Percentiles rank a stretch among this genome's conserved stretches.
These are phyloP conservation scores for Clivina fossor DNA, from an alignment of 2,888 invertebrate genomes.

Conservation along the genomic window DNA sequence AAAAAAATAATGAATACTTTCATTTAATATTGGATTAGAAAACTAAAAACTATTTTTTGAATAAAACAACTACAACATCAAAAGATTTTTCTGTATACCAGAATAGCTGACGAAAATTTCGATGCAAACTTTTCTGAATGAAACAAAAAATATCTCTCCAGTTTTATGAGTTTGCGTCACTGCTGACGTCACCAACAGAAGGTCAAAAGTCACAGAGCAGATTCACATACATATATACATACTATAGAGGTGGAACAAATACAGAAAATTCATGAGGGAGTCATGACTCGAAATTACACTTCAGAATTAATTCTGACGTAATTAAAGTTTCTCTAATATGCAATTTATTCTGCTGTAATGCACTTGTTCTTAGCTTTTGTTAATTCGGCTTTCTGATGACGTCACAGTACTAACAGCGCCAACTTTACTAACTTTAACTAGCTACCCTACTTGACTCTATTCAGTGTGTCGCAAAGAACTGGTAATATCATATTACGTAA, in stretches of 20 bases:
- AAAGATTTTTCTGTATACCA: background rate
- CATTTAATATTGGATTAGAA: too few relatives aligned
- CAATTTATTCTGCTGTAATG: conserved; percentile 32
- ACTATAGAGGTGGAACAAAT: too few relatives aligned
- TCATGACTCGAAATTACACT: conserved; percentile 26
- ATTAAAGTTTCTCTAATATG: conserved; percentile 31
- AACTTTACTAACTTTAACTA: too few relatives aligned
- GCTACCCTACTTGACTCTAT: too few relatives aligned
- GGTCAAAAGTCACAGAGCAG: background rate
- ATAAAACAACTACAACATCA: too few relatives aligned
- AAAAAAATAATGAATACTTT: too few relatives aligned
- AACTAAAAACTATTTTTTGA: too few relatives aligned
- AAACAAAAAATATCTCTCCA: background rate
- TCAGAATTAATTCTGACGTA: conserved; percentile 30
- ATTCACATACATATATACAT: conserved; percentile 6
- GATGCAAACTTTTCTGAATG: background rate
- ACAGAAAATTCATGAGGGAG: conserved; percentile 22
- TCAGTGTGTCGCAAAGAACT: too few relatives aligned
- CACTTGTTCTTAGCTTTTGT: conserved; percentile 23
- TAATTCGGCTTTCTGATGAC: conserved; percentile 27
- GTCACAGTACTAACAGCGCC: too few relatives aligned
- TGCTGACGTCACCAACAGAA: too few relatives aligned
- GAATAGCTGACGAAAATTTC: background rate
- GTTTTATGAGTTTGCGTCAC: too few relatives aligned
- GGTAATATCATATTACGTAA: too few relatives aligned